Base-by-base conservation (phyloP, 2,888 invertebrate species). In the Cantharis rufa region DNA sequence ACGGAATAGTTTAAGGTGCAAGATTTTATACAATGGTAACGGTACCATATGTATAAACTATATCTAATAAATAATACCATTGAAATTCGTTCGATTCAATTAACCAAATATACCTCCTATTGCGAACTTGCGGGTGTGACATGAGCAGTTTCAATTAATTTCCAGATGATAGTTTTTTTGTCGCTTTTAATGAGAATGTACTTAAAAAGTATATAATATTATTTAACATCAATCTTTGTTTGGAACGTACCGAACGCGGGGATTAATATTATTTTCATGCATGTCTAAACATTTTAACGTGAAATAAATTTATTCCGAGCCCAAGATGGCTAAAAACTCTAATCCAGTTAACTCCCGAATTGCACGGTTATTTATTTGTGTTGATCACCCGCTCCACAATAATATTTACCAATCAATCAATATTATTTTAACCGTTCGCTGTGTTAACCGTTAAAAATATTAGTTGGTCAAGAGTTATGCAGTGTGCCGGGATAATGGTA, bases 61-160 rank as follows among this genome's bases (percentile, higher is more conserved):
- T 71, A 71, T 73, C 72, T 72, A 73, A 76, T 76, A 76, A 76
- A 76, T 72, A 73, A 70, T 72, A 61, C 73, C 62, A 76, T 76
- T 76, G 62, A 72, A 73, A 76, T 76, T 76, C 70, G 63, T 18
- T 71, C 72, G 62, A 72, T 76, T 76, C 72, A 73, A 73, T 76
- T 76, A 76, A 48, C 69, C 62, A 76, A 72, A 62, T 16, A 32
- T 76, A 76, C 76, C 76, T 64, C 76, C 76, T 73, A 73, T 76
- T 70, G 76, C 62, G 76, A 76, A 64, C 24, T 73, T 69, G 76
- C 70, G 72, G 76, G 76, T 76, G 76, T 72, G 76, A 76, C 76
- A 72, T 21, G 71, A 71, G 66, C 15, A 72, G 68, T 75, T 75
- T 71, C 71, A 73, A 75, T 75, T 71, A 75, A 75, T 75, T 69